Evolutionary conservation across 2,113 vertebrate genomes (phyloP).

Genomic region (Leucoraja erinaceus): DNA sequence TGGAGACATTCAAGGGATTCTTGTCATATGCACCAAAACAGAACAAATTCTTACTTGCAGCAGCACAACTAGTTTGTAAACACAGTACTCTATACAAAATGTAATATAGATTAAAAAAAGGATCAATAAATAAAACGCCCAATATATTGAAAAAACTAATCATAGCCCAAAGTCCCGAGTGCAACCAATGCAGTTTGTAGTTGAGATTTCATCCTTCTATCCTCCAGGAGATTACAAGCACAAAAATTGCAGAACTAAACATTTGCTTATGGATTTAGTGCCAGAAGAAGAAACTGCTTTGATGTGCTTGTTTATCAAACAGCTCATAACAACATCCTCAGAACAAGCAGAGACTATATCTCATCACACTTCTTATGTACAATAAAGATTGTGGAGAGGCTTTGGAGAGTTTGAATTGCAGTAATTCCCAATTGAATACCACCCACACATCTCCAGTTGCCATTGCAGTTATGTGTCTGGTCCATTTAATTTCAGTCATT

Average conservation of each 20-base stretch:
- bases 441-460: too few species aligned
- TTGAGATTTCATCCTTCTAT: background rate
- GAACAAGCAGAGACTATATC: background rate
- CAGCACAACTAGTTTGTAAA: too few species aligned
- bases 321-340: background rate
- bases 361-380: background rate
- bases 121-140: too few species aligned
- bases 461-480: background rate
- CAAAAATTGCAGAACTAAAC: background rate
- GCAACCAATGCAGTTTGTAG: too few species aligned
- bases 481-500: background rate
- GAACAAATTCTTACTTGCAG: too few species aligned
- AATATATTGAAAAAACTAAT: too few species aligned
- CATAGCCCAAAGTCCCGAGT: too few species aligned
- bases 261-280: background rate
- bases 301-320: background rate
- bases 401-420: background rate
- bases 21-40: too few species aligned
- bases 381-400: background rate
- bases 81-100: too few species aligned
- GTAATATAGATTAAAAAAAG: too few species aligned
- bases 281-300: too few species aligned
- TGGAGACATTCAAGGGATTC: background rate
- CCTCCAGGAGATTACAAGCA: background rate
- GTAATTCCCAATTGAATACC: background rate